These are phyloP conservation scores for Drosophila nr. fundita DNA, from an alignment of 2,888 invertebrate genomes.

Conservation along the genomic window DNA sequence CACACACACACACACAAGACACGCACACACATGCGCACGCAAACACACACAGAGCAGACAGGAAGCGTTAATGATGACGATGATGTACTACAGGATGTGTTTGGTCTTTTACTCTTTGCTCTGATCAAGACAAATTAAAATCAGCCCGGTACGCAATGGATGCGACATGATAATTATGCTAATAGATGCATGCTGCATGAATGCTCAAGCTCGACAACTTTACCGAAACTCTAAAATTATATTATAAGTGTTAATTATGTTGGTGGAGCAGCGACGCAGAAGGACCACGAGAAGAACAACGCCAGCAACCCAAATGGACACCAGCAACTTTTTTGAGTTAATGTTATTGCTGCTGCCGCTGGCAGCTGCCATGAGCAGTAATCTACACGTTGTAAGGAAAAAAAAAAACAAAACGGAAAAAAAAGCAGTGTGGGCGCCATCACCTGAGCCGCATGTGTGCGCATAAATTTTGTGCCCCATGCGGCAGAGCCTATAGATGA, in stretches of 20 bases:
- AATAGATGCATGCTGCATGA: slow-evolving; percentile 68
- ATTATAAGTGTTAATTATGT: slow-evolving; percentile 78
- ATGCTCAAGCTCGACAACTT: slow-evolving; percentile 50
- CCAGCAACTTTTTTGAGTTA: slow-evolving; percentile 41
- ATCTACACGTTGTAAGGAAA: slow-evolving; percentile 18
- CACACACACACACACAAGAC: background rate
- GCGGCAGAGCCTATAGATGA: slow-evolving; percentile 35
- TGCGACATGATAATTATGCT: slow-evolving; percentile 75
- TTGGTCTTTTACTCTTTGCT: slow-evolving; percentile 69
- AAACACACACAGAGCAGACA: slow-evolving; percentile 25
- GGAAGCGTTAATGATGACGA: slow-evolving; percentile 79
- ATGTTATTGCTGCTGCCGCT: slow-evolving; percentile 26
- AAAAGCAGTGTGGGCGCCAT: slow-evolving; percentile 30
- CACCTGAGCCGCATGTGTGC: slow-evolving; percentile 65
- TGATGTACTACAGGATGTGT: slow-evolving; percentile 79
- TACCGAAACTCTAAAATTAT: slow-evolving; percentile 68
- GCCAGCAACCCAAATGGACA: slow-evolving; percentile 24
- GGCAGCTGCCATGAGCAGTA: slow-evolving; percentile 50
- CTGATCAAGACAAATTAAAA: slow-evolving; percentile 75
- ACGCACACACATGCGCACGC: background rate
- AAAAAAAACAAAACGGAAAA: slow-evolving; percentile 4
- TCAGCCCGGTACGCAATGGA: slow-evolving; percentile 60
- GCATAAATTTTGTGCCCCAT: slow-evolving; percentile 70
- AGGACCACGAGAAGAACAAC: background rate
- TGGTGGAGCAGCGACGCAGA: slow-evolving; percentile 17